These are phyloP conservation scores for Mesaphorura yosii DNA, from an alignment of 1,140 invertebrate species.

Conservation along the genomic window DNA sequence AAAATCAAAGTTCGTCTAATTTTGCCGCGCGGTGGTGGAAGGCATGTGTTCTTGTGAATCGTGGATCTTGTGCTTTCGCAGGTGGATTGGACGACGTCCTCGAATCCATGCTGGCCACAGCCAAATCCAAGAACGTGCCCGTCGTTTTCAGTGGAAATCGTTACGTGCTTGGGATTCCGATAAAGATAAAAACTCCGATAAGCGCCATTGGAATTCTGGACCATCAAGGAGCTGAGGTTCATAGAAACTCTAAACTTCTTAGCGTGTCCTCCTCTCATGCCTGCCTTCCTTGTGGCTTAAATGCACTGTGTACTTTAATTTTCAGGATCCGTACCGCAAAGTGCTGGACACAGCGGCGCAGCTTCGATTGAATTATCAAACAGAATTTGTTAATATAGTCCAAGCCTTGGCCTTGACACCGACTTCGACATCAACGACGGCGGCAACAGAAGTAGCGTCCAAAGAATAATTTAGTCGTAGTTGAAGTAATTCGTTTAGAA, in stretches of 20 bases:
- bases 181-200: constrained; percentile 21
- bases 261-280: no score
- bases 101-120: constrained; percentile 3
- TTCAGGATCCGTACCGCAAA: not conserved
- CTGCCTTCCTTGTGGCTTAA: no score
- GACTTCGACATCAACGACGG: no score
- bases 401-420: no score
- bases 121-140: constrained; percentile 18
- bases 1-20: not conserved
- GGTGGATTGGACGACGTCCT: constrained; percentile 30
- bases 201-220: constrained; percentile 24
- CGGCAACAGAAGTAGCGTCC: no score
- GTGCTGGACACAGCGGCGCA: constrained; percentile 11
- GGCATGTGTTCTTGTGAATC: no score
- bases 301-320: not conserved
- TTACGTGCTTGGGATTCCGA: constrained; percentile 22
- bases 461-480: no score
- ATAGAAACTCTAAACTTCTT: not conserved
- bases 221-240: constrained; percentile 26
- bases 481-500: no score
- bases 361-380: constrained; percentile 12
- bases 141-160: constrained; percentile 26
- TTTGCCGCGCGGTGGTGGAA: not conserved
- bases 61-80: constrained; percentile 4
- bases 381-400: constrained; percentile 4